Conservation (phyloP, 2,888 invertebrate species). For the Drosophila siamana region DNA sequence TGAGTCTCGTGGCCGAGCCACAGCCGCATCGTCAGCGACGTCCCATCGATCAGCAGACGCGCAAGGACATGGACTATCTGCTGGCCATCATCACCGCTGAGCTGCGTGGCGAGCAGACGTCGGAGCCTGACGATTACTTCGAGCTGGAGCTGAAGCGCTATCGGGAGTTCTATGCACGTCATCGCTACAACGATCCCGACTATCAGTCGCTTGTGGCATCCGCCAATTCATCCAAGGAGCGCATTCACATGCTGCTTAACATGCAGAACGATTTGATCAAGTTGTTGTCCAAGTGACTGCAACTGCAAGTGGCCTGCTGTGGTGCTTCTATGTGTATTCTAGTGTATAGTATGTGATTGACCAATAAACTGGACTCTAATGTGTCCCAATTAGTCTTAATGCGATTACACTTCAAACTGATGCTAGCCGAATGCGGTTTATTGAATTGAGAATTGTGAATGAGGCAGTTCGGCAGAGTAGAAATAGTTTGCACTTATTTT, state of each 20-base stretch:
- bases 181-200: slow-evolving; percentile 38
- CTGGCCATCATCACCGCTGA: slow-evolving; percentile 68
- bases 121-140: slow-evolving; percentile 60
- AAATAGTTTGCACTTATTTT: no score
- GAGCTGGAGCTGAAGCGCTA: slow-evolving; percentile 77
- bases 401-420: no score
- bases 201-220: not conserved
- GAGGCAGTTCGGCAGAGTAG: no score
- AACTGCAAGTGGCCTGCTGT: no score
- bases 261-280: slow-evolving; percentile 81
- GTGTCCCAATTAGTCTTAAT: no score
- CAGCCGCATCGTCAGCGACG: not conserved
- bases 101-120: slow-evolving; percentile 64
- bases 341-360: not conserved
- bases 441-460: no score
- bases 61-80: slow-evolving; percentile 39
- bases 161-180: slow-evolving; percentile 54
- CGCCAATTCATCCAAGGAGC: slow-evolving; percentile 41
- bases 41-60: slow-evolving; percentile 11
- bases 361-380: not conserved
- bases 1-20: not conserved
- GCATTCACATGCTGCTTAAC: slow-evolving; percentile 74
- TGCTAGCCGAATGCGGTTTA: no score
- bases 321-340: not conserved
- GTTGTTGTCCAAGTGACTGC: slow-evolving; percentile 49